These are phyloP conservation scores for Dermatophagoides farinae DNA, from an alignment of 1,140 invertebrate genomes.

Conservation along the genomic window DNA sequence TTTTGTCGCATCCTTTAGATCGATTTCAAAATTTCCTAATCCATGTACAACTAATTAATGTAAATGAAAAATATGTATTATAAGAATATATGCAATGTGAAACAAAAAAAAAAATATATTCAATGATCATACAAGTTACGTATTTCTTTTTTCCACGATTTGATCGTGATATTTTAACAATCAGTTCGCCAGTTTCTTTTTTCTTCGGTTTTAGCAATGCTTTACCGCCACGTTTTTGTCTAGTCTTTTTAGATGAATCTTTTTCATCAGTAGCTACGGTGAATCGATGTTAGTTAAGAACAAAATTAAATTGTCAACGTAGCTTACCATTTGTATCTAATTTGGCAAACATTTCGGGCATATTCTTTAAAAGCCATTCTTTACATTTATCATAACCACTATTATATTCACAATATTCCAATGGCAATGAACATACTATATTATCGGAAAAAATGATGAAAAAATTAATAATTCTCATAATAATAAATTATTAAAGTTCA, in stretches of 20 bases:
- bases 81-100: background rate
- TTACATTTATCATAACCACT: constrained; percentile 93
- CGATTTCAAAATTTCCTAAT: constrained; percentile 78
- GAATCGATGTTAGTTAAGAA: background rate
- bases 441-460: constrained; percentile 1
- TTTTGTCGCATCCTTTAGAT: constrained; percentile 91
- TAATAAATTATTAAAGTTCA: constrained; percentile 12
- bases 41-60: constrained; percentile 33
- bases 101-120: background rate
- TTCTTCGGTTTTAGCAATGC: constrained; percentile 69
- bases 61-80: background rate
- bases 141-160: constrained; percentile 96
- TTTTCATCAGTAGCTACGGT: constrained; percentile 24
- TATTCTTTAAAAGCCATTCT: constrained; percentile 79
- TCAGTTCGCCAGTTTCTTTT: constrained; percentile 49
- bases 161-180: constrained; percentile 59
- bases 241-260: constrained; percentile 57
- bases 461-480: constrained; percentile 17
- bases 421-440: constrained; percentile 24
- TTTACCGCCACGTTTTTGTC: constrained; percentile 73
- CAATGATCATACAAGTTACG: constrained; percentile 42
- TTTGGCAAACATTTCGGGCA: constrained; percentile 62
- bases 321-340: background rate
- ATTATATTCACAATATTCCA: constrained; percentile 91
- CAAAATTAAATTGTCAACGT: background rate